A percentile compares a stretch with the other conserved stretches of the same genome.
phyloP scores from a whole-genome alignment of 2,113 vertebrate species.

The Odocoileus virginianus region DNA sequence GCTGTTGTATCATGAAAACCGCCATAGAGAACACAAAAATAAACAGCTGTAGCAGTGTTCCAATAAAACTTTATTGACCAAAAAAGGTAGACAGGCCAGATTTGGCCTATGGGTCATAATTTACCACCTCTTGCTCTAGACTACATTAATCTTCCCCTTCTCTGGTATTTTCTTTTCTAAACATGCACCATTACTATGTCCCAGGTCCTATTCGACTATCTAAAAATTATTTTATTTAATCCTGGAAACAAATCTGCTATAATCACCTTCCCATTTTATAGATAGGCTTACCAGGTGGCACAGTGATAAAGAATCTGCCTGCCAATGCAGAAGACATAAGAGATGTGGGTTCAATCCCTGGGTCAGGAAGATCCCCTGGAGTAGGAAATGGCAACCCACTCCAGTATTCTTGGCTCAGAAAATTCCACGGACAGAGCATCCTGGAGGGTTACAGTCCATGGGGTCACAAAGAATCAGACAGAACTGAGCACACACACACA shows the following conservation, averaged over 20 bases:
- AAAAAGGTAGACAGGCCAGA: background rate
- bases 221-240: background rate
- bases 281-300: background rate
- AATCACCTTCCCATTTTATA: background rate
- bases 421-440: background rate
- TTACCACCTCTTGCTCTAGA: background rate
- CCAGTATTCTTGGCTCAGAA: background rate
- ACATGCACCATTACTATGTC: background rate
- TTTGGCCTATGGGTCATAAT: background rate
- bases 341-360: background rate
- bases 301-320: background rate
- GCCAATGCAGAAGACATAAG: background rate
- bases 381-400: background rate
- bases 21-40: background rate
- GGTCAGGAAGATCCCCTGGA: background rate
- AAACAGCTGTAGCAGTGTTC: background rate
- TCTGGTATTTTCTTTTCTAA: background rate
- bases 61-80: slow-evolving; percentile 43
- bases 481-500: background rate
- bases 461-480: background rate
- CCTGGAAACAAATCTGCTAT: background rate
- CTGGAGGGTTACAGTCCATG: background rate
- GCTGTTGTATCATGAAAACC: background rate
- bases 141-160: background rate
- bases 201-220: background rate